Evolutionary conservation across 2,888 invertebrate genomes (phyloP).

Genomic region (Timema podura): DNA sequence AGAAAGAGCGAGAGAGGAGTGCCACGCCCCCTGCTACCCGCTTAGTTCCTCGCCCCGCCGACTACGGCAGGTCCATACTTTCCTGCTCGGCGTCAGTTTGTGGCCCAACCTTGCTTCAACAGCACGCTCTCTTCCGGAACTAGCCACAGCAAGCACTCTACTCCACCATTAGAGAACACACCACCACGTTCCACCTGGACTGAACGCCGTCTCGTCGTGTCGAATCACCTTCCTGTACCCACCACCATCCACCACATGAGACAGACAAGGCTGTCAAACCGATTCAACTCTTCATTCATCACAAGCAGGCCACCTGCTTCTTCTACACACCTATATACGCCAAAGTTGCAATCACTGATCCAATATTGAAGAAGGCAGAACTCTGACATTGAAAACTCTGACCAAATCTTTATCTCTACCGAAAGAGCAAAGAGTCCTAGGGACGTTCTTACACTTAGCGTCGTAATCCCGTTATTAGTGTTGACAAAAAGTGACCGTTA

Average conservation of each 20-base stretch:
- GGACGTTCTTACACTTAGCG: too few relatives aligned
- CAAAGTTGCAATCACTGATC: too few relatives aligned
- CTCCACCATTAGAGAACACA: background rate
- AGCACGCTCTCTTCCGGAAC: background rate
- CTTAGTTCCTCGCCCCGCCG: too few relatives aligned
- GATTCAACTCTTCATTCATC: background rate
- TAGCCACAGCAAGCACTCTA: background rate
- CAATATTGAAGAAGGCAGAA: too few relatives aligned
- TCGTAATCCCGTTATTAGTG: too few relatives aligned
- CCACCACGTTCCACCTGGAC: background rate
- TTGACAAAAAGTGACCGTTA: too few relatives aligned
- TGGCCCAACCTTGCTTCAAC: slow-evolving; percentile 7
- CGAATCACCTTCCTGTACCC: background rate
- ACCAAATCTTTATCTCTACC: background rate
- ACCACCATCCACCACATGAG: background rate
- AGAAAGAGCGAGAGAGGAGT: too few relatives aligned
- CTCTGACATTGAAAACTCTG: background rate
- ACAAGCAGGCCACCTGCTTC: slow-evolving; percentile 3
- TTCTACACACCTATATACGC: too few relatives aligned
- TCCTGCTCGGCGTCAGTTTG: slow-evolving; percentile 1
- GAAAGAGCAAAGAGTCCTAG: too few relatives aligned
- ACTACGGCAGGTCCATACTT: too few relatives aligned
- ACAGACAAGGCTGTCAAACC: background rate
- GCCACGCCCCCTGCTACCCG: too few relatives aligned
- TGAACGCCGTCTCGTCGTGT: too few relatives aligned